Evolutionary conservation across 2,113 vertebrate species (phyloP), one percentile per base, ranked within the genome.

Genomic region (Pithys albifrons): DNA sequence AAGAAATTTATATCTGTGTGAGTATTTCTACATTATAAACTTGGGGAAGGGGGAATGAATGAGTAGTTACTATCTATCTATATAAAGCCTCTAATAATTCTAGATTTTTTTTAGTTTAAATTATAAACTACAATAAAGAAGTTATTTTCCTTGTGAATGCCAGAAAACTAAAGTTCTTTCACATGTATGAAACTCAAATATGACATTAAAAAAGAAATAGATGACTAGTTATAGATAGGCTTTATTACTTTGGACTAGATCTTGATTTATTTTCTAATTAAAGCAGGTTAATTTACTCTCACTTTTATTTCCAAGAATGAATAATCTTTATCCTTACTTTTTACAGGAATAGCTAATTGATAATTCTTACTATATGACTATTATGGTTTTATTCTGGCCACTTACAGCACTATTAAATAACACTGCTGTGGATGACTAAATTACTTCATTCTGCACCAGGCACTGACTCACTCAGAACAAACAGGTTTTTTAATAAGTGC

Each of bases 211-310:
- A 52, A 52, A 52, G 51, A 52, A 52, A 28, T 7, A 78, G 27
- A 84, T 64, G 1, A 88, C 90, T 74, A 75, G 6, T 49, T 75
- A 45, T 48, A 77, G 24, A 70, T 75, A 90, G 19, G 2, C 43
- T 95, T 51, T 85, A 77, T 85, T 89, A 39, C 8, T 84, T 90
- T 90, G 10, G 20, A n/a, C 10, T 82, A 67, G 24, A 93, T 41
- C n/a, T 62, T 91, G 46, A 93, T 91, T 96, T 97, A 82, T 96
- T 81, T 91, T 92, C 41, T 73, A 94, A 94, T 94, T 96, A 74
- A 79, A 92, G 14, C 43, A 93, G 27, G 46, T 41, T 84, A 46
- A 39, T 80, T 96, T 91, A 64, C 62, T 61, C n/a, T 81, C 81
- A 73, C 4, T 18, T 94, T 92, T 89, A 67, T 43, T 94, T 91